These are phyloP conservation scores for Orthonevra nobilis DNA, from an alignment of 2,888 invertebrate species.

Conservation along the genomic window DNA sequence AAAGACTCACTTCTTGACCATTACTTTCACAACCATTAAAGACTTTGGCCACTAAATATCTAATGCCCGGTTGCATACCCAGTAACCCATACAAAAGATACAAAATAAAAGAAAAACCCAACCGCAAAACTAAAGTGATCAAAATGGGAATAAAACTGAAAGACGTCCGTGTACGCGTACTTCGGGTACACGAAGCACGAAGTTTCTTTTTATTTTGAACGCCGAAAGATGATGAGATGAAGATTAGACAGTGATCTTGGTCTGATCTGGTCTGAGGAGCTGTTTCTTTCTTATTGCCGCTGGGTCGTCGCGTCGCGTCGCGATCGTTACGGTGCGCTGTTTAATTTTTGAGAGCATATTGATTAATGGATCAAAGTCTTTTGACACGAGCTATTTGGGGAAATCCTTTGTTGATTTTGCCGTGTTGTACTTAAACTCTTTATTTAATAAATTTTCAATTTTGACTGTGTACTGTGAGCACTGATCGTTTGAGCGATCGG, in stretches of 20 bases:
- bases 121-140: constrained; percentile 51
- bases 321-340: constrained; percentile 54
- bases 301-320: constrained; percentile 33
- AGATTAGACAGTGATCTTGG: constrained; percentile 69
- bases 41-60: constrained; percentile 56
- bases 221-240: constrained; percentile 70
- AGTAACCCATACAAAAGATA: constrained; percentile 33
- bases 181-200: constrained; percentile 54
- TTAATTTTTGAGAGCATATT: constrained; percentile 75
- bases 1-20: constrained; percentile 38
- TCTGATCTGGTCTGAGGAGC: constrained; percentile 37
- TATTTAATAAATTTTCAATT: constrained; percentile 80
- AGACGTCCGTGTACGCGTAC: constrained; percentile 45
- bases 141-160: constrained; percentile 26
- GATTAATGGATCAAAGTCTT: constrained; percentile 80
- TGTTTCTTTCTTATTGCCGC: constrained; percentile 35
- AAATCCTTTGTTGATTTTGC: constrained; percentile 79
- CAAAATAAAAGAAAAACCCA: constrained; percentile 28
- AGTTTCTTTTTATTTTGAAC: constrained; percentile 57
- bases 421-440: constrained; percentile 76
- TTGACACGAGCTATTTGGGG: constrained; percentile 80
- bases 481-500: constrained; percentile 66
- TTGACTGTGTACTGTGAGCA: constrained; percentile 76
- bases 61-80: constrained; percentile 53
- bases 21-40: constrained; percentile 13